Conservation (phyloP, 2,888 invertebrate genomes). For the Drosophila borealis region DNA sequence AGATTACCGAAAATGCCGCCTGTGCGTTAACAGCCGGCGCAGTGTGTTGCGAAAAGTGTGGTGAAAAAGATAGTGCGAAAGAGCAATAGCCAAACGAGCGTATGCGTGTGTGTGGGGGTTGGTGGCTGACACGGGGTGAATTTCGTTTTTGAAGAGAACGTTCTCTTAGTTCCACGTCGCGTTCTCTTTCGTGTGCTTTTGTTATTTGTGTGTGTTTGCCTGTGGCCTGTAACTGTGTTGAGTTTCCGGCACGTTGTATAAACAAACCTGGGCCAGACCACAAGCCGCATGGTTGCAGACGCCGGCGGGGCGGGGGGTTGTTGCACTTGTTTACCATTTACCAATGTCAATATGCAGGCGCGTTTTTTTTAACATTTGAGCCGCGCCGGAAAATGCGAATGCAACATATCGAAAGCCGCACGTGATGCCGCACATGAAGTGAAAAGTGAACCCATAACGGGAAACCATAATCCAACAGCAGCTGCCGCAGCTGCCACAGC, state of each 20-base stretch:
- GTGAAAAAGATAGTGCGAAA: conserved; percentile 56
- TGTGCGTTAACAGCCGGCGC: conserved; percentile 65
- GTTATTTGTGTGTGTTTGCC: conserved; percentile 44
- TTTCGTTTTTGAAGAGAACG: not conserved
- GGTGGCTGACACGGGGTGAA: not conserved
- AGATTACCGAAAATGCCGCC: conserved; percentile 25
- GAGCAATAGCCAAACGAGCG: conserved; percentile 8
- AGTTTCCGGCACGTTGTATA: conserved; percentile 76
- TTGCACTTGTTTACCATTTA: conserved; percentile 48
- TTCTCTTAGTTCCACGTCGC: conserved; percentile 8
- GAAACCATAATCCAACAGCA: conserved; percentile 5
- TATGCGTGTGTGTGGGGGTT: conserved; percentile 1
- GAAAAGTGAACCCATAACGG: conserved; percentile 17
- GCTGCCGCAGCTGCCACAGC: conserved; percentile 14
- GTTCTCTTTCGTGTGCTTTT: conserved; percentile 22
- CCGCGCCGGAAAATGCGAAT: conserved; percentile 40
- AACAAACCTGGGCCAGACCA: conserved; percentile 67
- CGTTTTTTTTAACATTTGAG: conserved; percentile 25
- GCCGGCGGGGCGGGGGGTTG: not conserved
- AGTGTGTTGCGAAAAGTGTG: conserved; percentile 61
- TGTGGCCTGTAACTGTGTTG: conserved; percentile 68
- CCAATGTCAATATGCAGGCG: conserved; percentile 69
- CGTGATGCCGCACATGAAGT: conserved; percentile 58
- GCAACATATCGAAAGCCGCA: conserved; percentile 47
- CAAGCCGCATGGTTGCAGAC: conserved; percentile 12